These are phyloP conservation scores for Hyla sarda DNA, from an alignment of 2,113 vertebrate species.

Conservation along the genomic window DNA sequence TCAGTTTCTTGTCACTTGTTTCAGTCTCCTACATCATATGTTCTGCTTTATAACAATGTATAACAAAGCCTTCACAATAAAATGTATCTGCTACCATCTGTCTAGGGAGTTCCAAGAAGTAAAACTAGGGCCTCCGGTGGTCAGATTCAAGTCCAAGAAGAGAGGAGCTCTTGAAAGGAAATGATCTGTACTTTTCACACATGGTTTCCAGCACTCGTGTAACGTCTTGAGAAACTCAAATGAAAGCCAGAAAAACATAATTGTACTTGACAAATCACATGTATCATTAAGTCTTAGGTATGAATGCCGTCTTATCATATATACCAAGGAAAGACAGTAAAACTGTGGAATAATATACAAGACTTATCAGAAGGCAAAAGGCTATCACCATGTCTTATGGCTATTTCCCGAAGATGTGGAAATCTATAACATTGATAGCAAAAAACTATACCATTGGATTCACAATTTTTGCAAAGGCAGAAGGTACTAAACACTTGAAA, in stretches of 20 bases:
- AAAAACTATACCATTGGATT: too few species aligned
- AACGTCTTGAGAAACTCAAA: background rate
- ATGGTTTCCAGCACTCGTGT: background rate
- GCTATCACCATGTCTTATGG: background rate
- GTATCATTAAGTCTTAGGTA: background rate
- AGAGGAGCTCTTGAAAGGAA: background rate
- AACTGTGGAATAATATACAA: background rate
- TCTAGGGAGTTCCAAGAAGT: constrained; percentile 36
- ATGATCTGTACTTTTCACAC: constrained; percentile 14
- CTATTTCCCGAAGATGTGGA: background rate
- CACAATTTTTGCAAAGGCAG: too few species aligned
- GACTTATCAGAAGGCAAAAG: background rate
- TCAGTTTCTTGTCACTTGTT: constrained; percentile 32
- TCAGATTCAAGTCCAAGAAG: constrained; percentile 16
- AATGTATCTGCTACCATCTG: constrained; percentile 47
- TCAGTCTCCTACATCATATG: constrained; percentile 4
- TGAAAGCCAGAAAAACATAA: background rate
- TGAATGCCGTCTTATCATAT: background rate
- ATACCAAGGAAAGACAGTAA: background rate
- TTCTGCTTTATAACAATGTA: constrained; percentile 49
- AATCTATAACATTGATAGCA: too few species aligned
- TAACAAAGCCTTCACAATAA: constrained; percentile 16
- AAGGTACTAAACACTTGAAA: too few species aligned
- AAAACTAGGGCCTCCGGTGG: background rate
- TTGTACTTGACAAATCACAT: background rate